Evolutionary conservation across 2,888 invertebrate genomes (phyloP).

Genomic region (Patella pellucida): DNA sequence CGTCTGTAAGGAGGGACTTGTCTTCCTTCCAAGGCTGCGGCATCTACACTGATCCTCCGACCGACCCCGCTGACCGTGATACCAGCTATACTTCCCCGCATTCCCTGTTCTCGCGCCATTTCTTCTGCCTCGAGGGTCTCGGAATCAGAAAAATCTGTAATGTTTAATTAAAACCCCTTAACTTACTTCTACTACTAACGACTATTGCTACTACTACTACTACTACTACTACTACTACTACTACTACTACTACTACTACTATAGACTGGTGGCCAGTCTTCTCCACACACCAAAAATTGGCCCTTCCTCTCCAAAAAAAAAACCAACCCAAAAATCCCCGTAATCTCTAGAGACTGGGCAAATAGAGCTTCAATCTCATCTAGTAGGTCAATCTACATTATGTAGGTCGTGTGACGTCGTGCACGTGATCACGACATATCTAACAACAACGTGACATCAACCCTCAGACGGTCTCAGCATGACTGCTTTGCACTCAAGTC

Average conservation of each 20-base stretch:
- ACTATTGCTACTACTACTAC: constrained; percentile 18
- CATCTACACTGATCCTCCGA: constrained; percentile 2
- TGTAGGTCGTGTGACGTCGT: too few species aligned
- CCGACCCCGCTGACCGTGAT: neutral
- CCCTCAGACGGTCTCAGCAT: too few species aligned
- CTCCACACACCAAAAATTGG: too few species aligned
- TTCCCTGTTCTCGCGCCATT: constrained; percentile 29
- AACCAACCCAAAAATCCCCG: too few species aligned
- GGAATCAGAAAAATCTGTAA: constrained; percentile 61
- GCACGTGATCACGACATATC: too few species aligned
- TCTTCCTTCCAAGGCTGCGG: neutral
- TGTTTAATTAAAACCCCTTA: neutral
- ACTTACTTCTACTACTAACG: constrained; percentile 7
- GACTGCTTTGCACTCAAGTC: too few species aligned
- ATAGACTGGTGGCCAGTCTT: too few species aligned
- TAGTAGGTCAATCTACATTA: too few species aligned
- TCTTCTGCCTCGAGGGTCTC: constrained; percentile 58
- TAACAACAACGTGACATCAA: too few species aligned
- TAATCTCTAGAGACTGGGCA: too few species aligned
- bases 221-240: constrained; percentile 14
- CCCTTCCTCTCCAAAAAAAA: too few species aligned
- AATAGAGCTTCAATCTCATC: too few species aligned
- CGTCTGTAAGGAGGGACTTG: constrained; percentile 49
- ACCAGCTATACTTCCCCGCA: neutral
- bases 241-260: constrained; percentile 15